Evolutionary conservation across 2,113 vertebrate genomes (phyloP).

Genomic region (Oreocharis arfaki): DNA sequence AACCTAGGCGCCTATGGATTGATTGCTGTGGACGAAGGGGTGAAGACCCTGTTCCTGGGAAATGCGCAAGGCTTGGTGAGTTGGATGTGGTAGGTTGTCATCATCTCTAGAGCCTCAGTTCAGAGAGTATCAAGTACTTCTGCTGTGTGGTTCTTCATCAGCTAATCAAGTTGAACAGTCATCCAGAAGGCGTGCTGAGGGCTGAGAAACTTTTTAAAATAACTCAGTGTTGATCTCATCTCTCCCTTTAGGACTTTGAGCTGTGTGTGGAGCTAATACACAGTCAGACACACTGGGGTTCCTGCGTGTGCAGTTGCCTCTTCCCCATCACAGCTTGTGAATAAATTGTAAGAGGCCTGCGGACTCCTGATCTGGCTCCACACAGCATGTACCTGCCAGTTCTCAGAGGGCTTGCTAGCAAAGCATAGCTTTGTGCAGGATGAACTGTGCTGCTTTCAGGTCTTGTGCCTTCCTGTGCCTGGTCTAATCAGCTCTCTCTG

Average conservation of each 20-base stretch:
- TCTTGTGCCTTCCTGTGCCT: not conserved
- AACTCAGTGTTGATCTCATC: not conserved
- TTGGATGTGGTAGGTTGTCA: not conserved
- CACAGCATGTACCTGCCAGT: not conserved
- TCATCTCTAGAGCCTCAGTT: not conserved
- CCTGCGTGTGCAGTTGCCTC: not conserved
- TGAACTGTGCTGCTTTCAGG: not conserved
- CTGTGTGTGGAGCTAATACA: not conserved
- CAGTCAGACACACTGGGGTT: not conserved
- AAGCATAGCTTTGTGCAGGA: not conserved
- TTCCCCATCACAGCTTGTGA: not conserved
- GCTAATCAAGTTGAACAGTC: not conserved
- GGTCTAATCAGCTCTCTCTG: not conserved
- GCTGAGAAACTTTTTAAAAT: not conserved
- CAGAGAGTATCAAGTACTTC: not conserved
- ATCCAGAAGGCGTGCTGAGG: not conserved
- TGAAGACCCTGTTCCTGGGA: not conserved
- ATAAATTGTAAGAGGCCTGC: not conserved
- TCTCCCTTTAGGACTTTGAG: not conserved
- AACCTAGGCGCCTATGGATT: not conserved
- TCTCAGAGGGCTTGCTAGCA: not conserved
- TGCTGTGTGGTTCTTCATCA: not conserved
- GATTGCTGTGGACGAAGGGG: not conserved
- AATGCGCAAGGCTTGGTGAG: not conserved
- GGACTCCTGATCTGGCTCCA: not conserved